These are phyloP conservation scores for Arrhamphus sclerolepis DNA, from an alignment of 2,797 vertebrate genomes.

Conservation along the genomic window DNA sequence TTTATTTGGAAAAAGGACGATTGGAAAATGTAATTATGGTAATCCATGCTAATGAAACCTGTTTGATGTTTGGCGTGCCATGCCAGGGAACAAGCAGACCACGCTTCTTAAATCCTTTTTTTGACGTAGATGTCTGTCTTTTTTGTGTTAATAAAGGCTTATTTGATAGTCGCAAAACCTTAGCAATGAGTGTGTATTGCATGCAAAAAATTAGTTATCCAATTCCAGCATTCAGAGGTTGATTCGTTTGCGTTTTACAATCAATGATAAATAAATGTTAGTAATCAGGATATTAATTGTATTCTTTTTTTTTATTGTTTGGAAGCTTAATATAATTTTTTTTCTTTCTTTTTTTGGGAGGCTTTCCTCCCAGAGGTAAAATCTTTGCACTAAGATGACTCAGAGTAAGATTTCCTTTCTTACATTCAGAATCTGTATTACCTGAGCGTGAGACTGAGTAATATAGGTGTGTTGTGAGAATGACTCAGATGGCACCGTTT, in stretches of 20 bases:
- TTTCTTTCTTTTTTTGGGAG: neutral
- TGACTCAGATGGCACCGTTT: constrained; percentile 55
- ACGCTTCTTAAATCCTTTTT: constrained; percentile 39
- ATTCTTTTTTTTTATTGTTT: too few species aligned
- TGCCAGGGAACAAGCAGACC: constrained; percentile 45
- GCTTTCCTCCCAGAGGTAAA: constrained; percentile 38
- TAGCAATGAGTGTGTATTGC: neutral
- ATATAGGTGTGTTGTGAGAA: constrained; percentile 24
- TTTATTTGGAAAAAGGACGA: constrained; percentile 80
- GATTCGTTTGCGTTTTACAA: constrained; percentile 5
- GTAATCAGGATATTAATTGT: neutral
- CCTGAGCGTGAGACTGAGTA: constrained; percentile 19
- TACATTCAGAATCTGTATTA: constrained; percentile 21
- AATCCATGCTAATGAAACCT: constrained; percentile 69
- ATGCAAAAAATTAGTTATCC: neutral
- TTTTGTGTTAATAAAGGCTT: constrained; percentile 11
- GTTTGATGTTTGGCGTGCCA: constrained; percentile 74
- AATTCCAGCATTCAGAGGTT: neutral
- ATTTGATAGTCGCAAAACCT: constrained; percentile 3
- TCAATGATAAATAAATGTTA: neutral
- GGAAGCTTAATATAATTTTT: neutral
- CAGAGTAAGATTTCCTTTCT: constrained; percentile 36
- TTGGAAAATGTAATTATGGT: constrained; percentile 80
- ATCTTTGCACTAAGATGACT: constrained; percentile 47
- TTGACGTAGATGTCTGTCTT: constrained; percentile 44